Evolutionary conservation across 1,140 invertebrate genomes (phyloP).

Genomic region (Caerostris extrusa): DNA sequence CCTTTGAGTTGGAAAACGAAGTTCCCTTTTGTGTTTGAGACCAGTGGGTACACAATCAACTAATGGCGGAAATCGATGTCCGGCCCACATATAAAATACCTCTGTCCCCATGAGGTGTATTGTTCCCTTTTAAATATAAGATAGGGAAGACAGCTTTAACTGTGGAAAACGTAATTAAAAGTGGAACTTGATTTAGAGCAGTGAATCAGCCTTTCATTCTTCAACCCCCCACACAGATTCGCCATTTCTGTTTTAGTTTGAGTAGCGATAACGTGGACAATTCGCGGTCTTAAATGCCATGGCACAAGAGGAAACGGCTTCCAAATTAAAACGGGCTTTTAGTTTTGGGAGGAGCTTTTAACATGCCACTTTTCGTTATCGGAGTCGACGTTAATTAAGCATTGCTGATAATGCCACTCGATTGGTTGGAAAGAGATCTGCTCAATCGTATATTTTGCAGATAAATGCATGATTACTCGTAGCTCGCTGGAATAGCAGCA

Average conservation of each 20-base stretch:
- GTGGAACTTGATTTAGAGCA: neutral
- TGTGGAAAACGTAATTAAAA: slow-evolving; percentile 25
- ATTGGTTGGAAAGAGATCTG: neutral
- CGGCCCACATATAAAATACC: neutral
- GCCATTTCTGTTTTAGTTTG: neutral
- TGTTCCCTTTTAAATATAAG: neutral
- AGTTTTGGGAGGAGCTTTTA: slow-evolving; percentile 43
- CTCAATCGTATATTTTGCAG: neutral
- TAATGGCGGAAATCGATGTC: neutral
- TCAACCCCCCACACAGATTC: neutral
- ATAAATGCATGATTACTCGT: slow-evolving; percentile 16
- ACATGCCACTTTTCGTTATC: slow-evolving; percentile 40
- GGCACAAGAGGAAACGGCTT: neutral
- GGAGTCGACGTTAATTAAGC: slow-evolving; percentile 37
- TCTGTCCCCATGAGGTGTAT: neutral
- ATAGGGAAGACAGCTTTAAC: neutral
- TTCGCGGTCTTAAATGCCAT: neutral
- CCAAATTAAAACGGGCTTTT: slow-evolving; percentile 30
- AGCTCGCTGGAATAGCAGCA: neutral
- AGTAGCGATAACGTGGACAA: neutral
- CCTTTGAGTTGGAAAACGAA: neutral
- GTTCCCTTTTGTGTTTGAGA: too few relatives aligned
- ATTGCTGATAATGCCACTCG: neutral
- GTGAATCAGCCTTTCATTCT: neutral
- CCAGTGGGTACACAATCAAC: neutral